A percentile compares a stretch with the other conserved stretches of the same genome.
phyloP scores from a whole-genome alignment of 2,888 invertebrate genomes.

The Theristus sp. region DNA sequence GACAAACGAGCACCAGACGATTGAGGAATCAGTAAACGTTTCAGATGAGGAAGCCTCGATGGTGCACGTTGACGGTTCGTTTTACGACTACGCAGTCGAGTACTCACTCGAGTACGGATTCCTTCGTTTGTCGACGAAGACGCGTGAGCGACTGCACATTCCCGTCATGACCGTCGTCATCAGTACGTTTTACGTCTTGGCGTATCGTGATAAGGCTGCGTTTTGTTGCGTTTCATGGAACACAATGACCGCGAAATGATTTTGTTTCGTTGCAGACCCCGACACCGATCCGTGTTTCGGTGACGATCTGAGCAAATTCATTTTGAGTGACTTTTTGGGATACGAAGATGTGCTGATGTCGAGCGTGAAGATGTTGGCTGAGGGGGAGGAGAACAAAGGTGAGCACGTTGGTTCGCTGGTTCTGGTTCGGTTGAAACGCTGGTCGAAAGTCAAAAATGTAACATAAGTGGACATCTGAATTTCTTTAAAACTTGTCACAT shows the following conservation, averaged over 20 bases:
- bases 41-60: too few relatives aligned
- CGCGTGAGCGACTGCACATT: conserved; percentile 67
- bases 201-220: neutral
- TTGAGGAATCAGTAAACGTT: too few relatives aligned
- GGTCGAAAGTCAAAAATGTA: too few relatives aligned
- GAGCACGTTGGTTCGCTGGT: neutral
- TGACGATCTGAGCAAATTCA: conserved; percentile 65
- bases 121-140: conserved; percentile 64
- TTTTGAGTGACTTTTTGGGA: conserved; percentile 78
- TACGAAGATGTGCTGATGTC: conserved; percentile 94
- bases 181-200: conserved; percentile 9
- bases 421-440: neutral
- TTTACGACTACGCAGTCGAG: conserved; percentile 83
- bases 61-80: conserved; percentile 1
- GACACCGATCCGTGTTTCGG: conserved; percentile 76
- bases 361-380: conserved; percentile 79
- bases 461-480: too few relatives aligned
- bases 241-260: neutral
- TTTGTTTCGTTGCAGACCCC: conserved; percentile 44
- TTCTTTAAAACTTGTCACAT: too few relatives aligned
- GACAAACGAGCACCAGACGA: too few relatives aligned
- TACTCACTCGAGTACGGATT: conserved; percentile 94
- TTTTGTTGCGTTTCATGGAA: too few relatives aligned
- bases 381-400: conserved; percentile 89
- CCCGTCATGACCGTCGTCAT: conserved; percentile 48